Conservation (phyloP, 2,113 vertebrate genomes). For the Actenoides lindsayi region DNA sequence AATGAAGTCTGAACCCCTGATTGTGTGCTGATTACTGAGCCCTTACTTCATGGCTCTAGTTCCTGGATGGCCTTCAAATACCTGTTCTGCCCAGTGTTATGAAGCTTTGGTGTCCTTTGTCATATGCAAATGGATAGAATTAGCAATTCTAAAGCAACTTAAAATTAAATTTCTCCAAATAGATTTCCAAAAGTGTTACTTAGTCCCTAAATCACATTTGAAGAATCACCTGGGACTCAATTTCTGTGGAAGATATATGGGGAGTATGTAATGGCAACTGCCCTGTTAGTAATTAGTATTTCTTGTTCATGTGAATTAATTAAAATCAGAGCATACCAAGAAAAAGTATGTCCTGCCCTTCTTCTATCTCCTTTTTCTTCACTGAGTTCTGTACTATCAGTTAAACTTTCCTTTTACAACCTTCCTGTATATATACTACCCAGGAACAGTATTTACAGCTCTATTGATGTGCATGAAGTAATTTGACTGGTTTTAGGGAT, state of each 20-base stretch:
- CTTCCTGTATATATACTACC: not conserved
- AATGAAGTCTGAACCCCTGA: not conserved
- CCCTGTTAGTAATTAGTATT: not conserved
- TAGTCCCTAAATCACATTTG: not conserved
- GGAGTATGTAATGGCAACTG: not conserved
- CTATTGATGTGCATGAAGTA: not conserved
- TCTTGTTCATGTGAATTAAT: not conserved
- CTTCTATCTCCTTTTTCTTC: not conserved
- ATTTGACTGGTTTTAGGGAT: not conserved
- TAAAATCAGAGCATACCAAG: not conserved
- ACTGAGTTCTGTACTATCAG: not conserved
- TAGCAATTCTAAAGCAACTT: not conserved
- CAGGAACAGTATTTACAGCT: not conserved
- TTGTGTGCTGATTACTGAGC: not conserved
- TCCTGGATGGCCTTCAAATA: not conserved
- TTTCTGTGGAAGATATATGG: not conserved
- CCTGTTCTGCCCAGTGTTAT: not conserved
- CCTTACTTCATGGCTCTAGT: not conserved
- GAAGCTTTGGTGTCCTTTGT: not conserved
- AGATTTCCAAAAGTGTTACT: not conserved
- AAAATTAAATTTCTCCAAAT: not conserved
- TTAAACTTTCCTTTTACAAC: not conserved
- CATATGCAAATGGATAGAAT: not conserved
- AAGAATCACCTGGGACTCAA: not conserved
- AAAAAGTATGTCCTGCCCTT: not conserved